phyloP scores from a whole-genome alignment of 2,888 invertebrate genomes.

The Epinotia demarniana region DNA sequence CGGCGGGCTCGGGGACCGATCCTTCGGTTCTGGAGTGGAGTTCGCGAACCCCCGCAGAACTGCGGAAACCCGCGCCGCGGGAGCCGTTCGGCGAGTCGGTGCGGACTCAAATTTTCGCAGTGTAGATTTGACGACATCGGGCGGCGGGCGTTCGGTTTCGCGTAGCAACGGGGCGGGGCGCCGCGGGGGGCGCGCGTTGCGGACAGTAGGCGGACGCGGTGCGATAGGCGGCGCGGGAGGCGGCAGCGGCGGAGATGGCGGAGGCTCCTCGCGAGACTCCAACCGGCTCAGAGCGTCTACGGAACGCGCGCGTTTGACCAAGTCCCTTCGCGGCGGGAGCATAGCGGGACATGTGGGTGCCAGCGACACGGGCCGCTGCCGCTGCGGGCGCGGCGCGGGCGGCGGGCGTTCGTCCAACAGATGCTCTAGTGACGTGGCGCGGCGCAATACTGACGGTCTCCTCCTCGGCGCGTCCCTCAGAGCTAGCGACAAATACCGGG shows the following conservation, averaged over 20 bases:
- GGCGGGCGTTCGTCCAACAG: constrained; percentile 87
- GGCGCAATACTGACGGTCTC: constrained; percentile 89
- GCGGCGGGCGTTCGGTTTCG: constrained; percentile 93
- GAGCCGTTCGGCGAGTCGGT: constrained; percentile 82
- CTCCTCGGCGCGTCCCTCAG: constrained; percentile 89
- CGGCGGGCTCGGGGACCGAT: constrained; percentile 55
- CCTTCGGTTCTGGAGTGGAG: constrained; percentile 69
- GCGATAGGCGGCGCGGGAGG: constrained; percentile 64
- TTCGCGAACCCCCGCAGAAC: constrained; percentile 71
- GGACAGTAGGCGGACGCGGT: constrained; percentile 81
- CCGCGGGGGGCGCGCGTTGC: constrained; percentile 62
- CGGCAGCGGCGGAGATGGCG: constrained; percentile 76
- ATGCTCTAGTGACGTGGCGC: constrained; percentile 94
- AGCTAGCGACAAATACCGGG: constrained; percentile 94
- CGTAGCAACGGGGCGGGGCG: constrained; percentile 87
- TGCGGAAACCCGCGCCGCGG: constrained; percentile 78
- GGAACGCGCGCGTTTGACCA: constrained; percentile 93
- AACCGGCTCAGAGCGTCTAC: constrained; percentile 92
- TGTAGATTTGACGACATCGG: constrained; percentile 94
- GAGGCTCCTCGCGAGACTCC: constrained; percentile 84
- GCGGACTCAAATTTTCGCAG: constrained; percentile 92
- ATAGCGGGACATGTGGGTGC: constrained; percentile 59
- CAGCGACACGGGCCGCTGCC: constrained; percentile 64
- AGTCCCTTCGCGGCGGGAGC: constrained; percentile 78
- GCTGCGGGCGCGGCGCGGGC: constrained; percentile 61